Evolutionary conservation across 2,797 vertebrate genomes (phyloP), one percentile per base, ranked within the genome.

Genomic region (Natrix natrix): DNA sequence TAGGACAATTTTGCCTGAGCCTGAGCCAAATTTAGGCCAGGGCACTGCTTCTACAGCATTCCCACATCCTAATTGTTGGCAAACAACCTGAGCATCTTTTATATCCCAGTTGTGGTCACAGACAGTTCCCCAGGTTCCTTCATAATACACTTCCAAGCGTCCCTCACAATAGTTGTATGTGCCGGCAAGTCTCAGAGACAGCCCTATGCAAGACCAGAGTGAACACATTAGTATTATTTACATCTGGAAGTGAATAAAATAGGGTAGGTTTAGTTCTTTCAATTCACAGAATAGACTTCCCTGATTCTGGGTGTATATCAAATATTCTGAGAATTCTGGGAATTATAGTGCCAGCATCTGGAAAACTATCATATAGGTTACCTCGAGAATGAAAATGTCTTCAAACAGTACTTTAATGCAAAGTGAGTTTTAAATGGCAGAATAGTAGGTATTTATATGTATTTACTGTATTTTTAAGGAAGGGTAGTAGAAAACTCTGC

Each of bases 91-190:
- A 59, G 94, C 91, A n/a, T 94, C 37, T 8, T 56, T 56, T 2
- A 88, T 48, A 48, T 88, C 61, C 90, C 90, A 92, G 43, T 54
- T 54, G 6, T 88, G 55, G 60, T 55, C 57, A 55, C 92, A 93
- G 26, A 93, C 83, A 0, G 63, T 90, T 22, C 92, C 92, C 92
- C 94, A 86, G 83, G 14, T 3, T 26, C 61, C 78, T 37, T 92
- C 5, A 24, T 91, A 91, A 92, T 56, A 88, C n/a, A 93, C 24
- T 60, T 94, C 91, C n/a, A 92, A 48, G 28, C 28, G 26, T 1
- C 88, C 94, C 28, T 87, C 32, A 55, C 91, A 59, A 12, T 87
- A 55, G 48, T 63, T 93, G 69, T 91, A 87, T 1, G 91, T 93
- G 43, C 66, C 28, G 4, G 37, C 78, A 37, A 94, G 88, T 20